A percentile compares a stretch with the other conserved stretches of the same genome.
Conservation (phyloP, 2,888 invertebrate genomes). For the Arge pagana region DNA sequence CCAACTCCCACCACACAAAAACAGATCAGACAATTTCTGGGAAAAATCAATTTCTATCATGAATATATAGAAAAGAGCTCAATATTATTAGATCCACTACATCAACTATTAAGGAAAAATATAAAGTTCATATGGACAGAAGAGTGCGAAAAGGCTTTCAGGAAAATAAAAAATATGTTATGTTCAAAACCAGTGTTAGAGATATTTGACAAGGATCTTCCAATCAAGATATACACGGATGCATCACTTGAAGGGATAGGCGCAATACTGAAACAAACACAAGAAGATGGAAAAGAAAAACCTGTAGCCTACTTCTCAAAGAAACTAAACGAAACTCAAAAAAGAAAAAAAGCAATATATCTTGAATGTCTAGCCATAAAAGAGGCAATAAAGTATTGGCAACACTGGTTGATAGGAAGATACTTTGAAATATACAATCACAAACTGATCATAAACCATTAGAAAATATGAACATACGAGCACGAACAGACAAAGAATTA, state of each 20-base stretch:
- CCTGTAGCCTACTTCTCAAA: conserved; percentile 31
- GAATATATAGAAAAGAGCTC: conserved; percentile 18
- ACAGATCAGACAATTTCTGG: conserved; percentile 12
- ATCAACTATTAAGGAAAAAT: conserved; percentile 8
- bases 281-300: conserved; percentile 28
- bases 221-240: conserved; percentile 31
- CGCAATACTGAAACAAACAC: conserved; percentile 34
- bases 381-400: conserved; percentile 35
- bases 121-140: conserved; percentile 3
- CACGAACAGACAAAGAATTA: conserved; percentile 31
- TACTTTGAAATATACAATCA: conserved; percentile 31
- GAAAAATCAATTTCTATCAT: conserved; percentile 26
- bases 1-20: conserved; percentile 16
- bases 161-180: conserved; percentile 26
- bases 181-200: conserved; percentile 26
- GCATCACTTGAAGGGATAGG: conserved; percentile 33
- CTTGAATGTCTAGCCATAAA: conserved; percentile 36
- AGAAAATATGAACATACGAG: conserved; percentile 22
- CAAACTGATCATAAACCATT: conserved; percentile 36
- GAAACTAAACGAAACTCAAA: conserved; percentile 35
- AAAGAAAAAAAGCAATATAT: conserved; percentile 34
- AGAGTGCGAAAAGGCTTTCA: conserved; percentile 1
- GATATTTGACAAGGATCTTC: conserved; percentile 29
- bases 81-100: conserved; percentile 19
- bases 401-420: conserved; percentile 35